Evolutionary conservation across 2,113 vertebrate species (phyloP).

Genomic region (Axis porcinus): DNA sequence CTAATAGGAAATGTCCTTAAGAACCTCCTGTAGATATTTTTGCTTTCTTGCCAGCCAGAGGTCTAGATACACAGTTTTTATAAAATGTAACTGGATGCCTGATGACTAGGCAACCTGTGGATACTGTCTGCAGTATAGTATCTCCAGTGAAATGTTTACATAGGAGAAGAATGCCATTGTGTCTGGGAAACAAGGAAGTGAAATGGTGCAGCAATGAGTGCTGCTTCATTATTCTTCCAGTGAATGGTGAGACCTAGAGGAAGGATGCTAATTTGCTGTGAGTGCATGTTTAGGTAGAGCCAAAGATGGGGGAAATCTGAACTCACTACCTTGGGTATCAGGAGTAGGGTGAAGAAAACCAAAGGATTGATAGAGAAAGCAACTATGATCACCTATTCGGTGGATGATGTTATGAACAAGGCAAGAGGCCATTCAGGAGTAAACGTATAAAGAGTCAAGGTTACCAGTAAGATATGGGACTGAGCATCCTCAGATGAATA

Average conservation of each 20-base stretch:
- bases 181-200: background rate
- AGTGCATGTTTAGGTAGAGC: background rate
- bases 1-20: background rate
- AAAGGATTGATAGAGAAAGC: background rate
- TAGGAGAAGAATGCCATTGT: background rate
- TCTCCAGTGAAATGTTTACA: background rate
- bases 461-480: background rate
- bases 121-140: background rate
- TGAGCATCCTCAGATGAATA: background rate
- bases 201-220: background rate
- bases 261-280: background rate
- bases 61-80: background rate
- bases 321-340: background rate
- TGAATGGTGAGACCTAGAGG: background rate
- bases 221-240: background rate
- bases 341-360: background rate
- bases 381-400: background rate
- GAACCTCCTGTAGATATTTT: background rate
- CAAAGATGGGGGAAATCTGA: background rate
- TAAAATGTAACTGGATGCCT: background rate
- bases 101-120: background rate
- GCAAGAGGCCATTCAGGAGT: background rate
- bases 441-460: background rate
- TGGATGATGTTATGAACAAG: background rate
- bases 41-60: background rate